These are phyloP conservation scores for Chaetogeoica ovagalla DNA, from an alignment of 2,888 invertebrate species.

Conservation along the genomic window DNA sequence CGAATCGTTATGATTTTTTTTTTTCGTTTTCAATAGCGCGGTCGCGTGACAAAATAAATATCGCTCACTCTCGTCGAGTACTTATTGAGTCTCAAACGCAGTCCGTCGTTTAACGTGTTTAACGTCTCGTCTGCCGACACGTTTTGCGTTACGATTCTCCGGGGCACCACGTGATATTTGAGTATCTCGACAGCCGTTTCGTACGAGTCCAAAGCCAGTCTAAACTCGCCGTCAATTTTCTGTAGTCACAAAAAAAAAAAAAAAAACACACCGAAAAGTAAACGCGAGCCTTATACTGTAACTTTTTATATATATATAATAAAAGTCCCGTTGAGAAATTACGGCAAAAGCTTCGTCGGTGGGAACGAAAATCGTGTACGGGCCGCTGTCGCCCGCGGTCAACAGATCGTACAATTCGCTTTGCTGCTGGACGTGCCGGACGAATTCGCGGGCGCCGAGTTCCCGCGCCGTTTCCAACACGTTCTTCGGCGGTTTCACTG, in stretches of 20 bases:
- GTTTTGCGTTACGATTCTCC: slow-evolving; percentile 60
- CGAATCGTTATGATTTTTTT: no score
- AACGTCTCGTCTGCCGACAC: slow-evolving; percentile 60
- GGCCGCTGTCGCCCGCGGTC: slow-evolving; percentile 64
- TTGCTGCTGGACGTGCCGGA: slow-evolving; percentile 59
- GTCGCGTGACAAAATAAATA: neutral
- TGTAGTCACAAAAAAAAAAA: neutral
- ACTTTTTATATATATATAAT: no score
- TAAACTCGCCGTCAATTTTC: slow-evolving; percentile 55
- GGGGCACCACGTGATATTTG: slow-evolving; percentile 61
- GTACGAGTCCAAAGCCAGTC: slow-evolving; percentile 57
- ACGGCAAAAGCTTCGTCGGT: slow-evolving; percentile 80
- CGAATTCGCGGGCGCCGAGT: slow-evolving; percentile 61
- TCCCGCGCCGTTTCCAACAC: slow-evolving; percentile 61
- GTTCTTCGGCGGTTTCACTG: slow-evolving; percentile 61
- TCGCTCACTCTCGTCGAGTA: slow-evolving; percentile 62
- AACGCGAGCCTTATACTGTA: neutral
- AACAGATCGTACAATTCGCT: slow-evolving; percentile 60
- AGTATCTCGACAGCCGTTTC: slow-evolving; percentile 58
- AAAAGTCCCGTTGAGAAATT: slow-evolving; percentile 52
- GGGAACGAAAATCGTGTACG: slow-evolving; percentile 83
- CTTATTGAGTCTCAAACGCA: slow-evolving; percentile 61
- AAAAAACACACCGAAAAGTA: neutral
- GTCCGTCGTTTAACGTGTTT: slow-evolving; percentile 60
- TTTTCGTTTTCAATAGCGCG: no score